Evolutionary conservation across 2,797 vertebrate species (phyloP).

Genomic region (Esox masquinongy): DNA sequence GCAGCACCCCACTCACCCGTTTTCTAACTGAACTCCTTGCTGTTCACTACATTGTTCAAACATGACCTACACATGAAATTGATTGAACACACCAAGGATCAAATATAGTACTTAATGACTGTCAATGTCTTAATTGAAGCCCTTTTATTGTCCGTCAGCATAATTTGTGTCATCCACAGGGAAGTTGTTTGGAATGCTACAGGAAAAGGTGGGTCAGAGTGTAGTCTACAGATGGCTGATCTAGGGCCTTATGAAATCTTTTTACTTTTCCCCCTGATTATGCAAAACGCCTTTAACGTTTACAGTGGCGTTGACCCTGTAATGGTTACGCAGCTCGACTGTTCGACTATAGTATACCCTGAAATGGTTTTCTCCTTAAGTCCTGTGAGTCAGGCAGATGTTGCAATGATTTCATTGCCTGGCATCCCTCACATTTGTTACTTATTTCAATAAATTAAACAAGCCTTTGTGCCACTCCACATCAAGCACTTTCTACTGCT

Average conservation of each 20-base stretch:
- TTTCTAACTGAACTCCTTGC: conserved; percentile 24
- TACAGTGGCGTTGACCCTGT: not conserved
- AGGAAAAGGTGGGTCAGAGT: not conserved
- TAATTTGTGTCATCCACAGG: not conserved
- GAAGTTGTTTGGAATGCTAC: not conserved
- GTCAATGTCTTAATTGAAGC: not conserved
- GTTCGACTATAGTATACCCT: too few species aligned
- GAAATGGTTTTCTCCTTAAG: too few species aligned
- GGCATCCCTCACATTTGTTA: too few species aligned
- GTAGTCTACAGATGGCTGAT: conserved; percentile 2
- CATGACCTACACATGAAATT: not conserved
- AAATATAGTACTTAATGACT: not conserved
- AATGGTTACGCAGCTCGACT: too few species aligned
- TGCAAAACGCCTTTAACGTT: not conserved
- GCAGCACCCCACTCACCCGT: conserved; percentile 17
- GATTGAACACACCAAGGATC: not conserved
- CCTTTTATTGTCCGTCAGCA: not conserved
- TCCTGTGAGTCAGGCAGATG: too few species aligned
- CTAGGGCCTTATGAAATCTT: too few species aligned
- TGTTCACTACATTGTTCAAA: conserved; percentile 6
- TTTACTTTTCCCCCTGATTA: too few species aligned
- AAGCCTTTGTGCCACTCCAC: too few species aligned
- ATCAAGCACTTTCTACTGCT: too few species aligned
- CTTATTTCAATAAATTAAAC: too few species aligned
- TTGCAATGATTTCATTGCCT: too few species aligned